phyloP scores from a whole-genome alignment of 2,113 vertebrate genomes.

The Taxidea taxus region DNA sequence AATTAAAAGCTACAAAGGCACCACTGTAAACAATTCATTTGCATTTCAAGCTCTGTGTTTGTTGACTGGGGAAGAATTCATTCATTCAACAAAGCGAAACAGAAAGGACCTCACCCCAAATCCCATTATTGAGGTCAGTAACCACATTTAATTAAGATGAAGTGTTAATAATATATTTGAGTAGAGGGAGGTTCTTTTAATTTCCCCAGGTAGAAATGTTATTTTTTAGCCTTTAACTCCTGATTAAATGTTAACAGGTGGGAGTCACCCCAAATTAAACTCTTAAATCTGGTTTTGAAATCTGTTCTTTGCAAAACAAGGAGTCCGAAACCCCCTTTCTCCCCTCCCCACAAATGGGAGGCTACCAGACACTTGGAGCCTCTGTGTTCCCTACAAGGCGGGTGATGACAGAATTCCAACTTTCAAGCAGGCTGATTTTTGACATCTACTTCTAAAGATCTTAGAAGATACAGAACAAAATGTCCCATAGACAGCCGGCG shows the following conservation, averaged over 20 bases:
- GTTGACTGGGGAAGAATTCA: slow-evolving; percentile 71
- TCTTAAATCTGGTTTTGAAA: slow-evolving; percentile 81
- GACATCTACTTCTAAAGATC: neutral
- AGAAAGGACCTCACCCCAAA: slow-evolving; percentile 60
- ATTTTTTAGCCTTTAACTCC: slow-evolving; percentile 85
- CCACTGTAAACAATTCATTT: slow-evolving; percentile 86
- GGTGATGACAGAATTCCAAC: slow-evolving; percentile 18
- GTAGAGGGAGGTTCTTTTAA: slow-evolving; percentile 77
- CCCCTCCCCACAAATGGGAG: slow-evolving; percentile 60
- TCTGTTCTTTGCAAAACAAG: slow-evolving; percentile 62
- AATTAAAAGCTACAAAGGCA: slow-evolving; percentile 87
- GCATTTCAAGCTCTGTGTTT: slow-evolving; percentile 59
- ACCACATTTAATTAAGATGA: slow-evolving; percentile 86
- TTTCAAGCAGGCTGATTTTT: neutral
- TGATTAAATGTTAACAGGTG: slow-evolving; percentile 84
- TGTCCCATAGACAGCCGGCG: neutral
- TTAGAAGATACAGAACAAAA: neutral
- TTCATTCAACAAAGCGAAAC: slow-evolving; percentile 61
- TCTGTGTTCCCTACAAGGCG: slow-evolving; percentile 52
- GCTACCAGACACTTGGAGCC: slow-evolving; percentile 39
- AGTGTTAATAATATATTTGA: slow-evolving; percentile 83
- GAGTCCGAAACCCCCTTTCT: slow-evolving; percentile 68
- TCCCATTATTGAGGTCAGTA: slow-evolving; percentile 72
- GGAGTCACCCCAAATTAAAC: slow-evolving; percentile 79
- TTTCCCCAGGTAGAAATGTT: slow-evolving; percentile 85